Evolutionary conservation across 2,888 invertebrate species (phyloP), one percentile per base, ranked within the genome.

Genomic region (Scaptomyza flava): DNA sequence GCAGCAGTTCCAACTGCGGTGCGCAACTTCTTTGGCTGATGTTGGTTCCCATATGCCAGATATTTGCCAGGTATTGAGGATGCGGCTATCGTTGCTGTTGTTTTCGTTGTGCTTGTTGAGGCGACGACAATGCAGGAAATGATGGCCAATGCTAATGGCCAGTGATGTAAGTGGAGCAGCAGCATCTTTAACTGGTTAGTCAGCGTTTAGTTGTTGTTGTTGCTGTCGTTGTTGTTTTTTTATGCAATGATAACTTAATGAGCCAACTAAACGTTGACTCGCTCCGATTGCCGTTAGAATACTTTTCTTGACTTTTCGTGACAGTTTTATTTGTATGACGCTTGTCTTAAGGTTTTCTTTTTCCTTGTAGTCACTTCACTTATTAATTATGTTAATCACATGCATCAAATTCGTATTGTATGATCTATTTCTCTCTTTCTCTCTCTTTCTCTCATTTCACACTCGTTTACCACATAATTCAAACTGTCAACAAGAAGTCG

Each of bases 41-140:
- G 77, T 48, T 77, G 80, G 58, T 57, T 78, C 59, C 86, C 87
- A 71, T 88, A 90, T 50, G 90, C 89, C 70, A 88, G 87, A 83
- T 90, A 91, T 89, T 91, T 90, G 68, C 91, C 91, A 34, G 90
- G 90, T 77, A 90, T 89, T 56, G 86, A 82, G 72, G 75, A 69
- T 68, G 73, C 47, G 58, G 70, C 46, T 51, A 60, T 33, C 50
- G 67, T 23, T 17, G 42, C n/a, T 36, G 70, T 20, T 45, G 66
- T 34, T 56, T 61, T 23, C 31, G 61, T 12, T 20, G 70, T 34
- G 17, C 23, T 34, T 33, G 74, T 72, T 65, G 68, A 63, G 73
- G 79, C 77, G 63, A 70, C 67, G 45, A 77, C 65, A 63, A 89
- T 77, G 77, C 89, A 91, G 90, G 90, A 90, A 91, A 86, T 80